Conservation (phyloP, 2,888 invertebrate genomes). For the Polyommatus icarus region DNA sequence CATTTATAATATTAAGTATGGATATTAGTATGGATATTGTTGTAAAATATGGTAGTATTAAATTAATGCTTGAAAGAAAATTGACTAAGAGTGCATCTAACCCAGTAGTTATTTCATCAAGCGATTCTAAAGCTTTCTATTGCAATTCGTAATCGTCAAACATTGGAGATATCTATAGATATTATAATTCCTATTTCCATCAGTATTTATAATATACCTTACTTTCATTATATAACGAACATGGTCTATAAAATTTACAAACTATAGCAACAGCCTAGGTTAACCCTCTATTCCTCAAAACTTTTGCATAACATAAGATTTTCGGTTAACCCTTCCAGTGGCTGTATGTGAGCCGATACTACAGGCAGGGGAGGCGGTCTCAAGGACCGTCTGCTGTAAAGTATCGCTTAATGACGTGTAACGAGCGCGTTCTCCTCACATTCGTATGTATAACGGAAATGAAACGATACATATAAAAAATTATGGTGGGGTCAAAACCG, state of each 20-base stretch:
- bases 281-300: background rate
- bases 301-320: background rate
- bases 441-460: conserved; percentile 61
- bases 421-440: conserved; percentile 68
- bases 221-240: background rate
- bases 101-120: too few species aligned
- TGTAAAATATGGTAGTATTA: too few species aligned
- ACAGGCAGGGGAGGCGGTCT: conserved; percentile 62
- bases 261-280: background rate
- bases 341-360: conserved; percentile 44
- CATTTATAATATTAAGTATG: too few species aligned
- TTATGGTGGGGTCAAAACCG: conserved; percentile 9
- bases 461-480: conserved; percentile 42
- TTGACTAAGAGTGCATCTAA: too few species aligned
- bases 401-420: conserved; percentile 81
- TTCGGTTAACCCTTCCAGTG: conserved; percentile 51
- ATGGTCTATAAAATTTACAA: background rate
- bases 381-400: conserved; percentile 79
- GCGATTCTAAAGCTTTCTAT: too few species aligned
- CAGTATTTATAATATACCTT: background rate
- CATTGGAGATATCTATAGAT: too few species aligned
- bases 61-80: too few species aligned
- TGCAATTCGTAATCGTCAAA: too few species aligned
- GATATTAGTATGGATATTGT: too few species aligned
- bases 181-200: too few species aligned